Percentiles rank a stretch among this genome's conserved stretches.
phyloP scores from a whole-genome alignment of 2,888 invertebrate genomes.

The Rotaria macrura region DNA sequence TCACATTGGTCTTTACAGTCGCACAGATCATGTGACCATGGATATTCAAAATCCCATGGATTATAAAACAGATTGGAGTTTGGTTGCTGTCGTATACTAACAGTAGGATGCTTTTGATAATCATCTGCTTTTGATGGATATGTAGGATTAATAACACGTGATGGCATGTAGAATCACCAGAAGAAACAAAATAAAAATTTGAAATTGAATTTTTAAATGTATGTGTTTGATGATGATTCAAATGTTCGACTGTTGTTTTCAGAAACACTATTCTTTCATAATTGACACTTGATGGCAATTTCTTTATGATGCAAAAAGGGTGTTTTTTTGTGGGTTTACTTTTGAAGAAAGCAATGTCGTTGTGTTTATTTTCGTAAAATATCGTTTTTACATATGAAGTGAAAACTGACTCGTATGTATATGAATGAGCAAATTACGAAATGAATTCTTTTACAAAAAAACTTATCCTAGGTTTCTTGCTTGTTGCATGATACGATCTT shows the following conservation, averaged over 20 bases:
- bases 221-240: too few species aligned
- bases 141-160: background rate
- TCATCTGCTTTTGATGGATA: background rate
- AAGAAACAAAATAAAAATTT: background rate
- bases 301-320: background rate
- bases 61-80: background rate
- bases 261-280: background rate
- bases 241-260: too few species aligned
- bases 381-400: too few species aligned
- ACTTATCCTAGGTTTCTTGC: too few species aligned
- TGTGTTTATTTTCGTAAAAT: too few species aligned
- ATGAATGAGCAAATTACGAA: too few species aligned
- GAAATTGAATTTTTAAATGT: too few species aligned
- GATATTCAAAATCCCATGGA: conserved; percentile 16
- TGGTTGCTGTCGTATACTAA: background rate
- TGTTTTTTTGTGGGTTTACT: too few species aligned
- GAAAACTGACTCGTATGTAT: too few species aligned
- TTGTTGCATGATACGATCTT: too few species aligned
- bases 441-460: too few species aligned
- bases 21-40: background rate
- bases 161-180: background rate
- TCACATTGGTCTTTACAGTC: background rate
- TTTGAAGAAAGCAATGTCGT: too few species aligned
- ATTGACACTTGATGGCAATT: background rate
- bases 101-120: background rate